These are phyloP conservation scores for Petroica traversi DNA, from an alignment of 2,113 vertebrate genomes.

Conservation along the genomic window DNA sequence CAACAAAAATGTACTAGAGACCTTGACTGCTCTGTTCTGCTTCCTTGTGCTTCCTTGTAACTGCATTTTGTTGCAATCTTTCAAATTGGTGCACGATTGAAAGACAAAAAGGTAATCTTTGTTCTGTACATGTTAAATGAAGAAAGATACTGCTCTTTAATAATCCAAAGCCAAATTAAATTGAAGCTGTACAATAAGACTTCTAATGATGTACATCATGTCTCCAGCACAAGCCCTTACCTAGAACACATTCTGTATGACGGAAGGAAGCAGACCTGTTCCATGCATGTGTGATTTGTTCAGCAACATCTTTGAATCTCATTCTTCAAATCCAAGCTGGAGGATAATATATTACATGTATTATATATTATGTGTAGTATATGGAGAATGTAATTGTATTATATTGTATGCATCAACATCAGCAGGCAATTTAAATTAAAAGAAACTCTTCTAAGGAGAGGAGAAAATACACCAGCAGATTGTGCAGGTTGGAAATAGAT, in stretches of 20 bases:
- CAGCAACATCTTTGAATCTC: neutral
- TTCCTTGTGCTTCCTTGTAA: neutral
- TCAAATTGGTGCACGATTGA: neutral
- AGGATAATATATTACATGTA: neutral
- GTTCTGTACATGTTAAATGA: neutral
- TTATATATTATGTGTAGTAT: neutral
- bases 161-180: neutral
- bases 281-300: neutral
- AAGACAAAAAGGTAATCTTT: neutral
- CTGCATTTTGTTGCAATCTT: neutral
- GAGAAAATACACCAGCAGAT: neutral
- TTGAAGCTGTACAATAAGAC: neutral
- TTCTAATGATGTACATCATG: neutral
- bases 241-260: neutral
- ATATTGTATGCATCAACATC: neutral
- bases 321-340: neutral
- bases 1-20: neutral
- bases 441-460: neutral
- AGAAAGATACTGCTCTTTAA: neutral
- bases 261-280: neutral
- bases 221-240: neutral
- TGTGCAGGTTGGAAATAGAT: neutral
- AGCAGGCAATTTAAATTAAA: neutral
- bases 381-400: neutral
- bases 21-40: neutral